Percentiles rank a stretch among this genome's conserved stretches.
Conservation (phyloP, 2,888 invertebrate genomes). For the Baronia brevicornis region DNA sequence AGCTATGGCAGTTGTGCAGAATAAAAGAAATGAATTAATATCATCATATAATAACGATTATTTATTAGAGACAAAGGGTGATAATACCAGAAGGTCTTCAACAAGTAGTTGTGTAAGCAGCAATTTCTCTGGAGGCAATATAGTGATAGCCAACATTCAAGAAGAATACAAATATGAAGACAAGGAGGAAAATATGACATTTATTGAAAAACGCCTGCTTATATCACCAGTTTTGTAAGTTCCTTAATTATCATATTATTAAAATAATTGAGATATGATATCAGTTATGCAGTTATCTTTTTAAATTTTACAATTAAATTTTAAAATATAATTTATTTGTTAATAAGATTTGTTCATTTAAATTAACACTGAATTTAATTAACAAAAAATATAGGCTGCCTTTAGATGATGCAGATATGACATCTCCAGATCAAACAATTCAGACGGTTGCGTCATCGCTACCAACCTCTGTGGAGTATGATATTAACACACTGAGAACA, state of each 20-base stretch:
- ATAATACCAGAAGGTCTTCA: slow-evolving; percentile 60
- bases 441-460: slow-evolving; percentile 71
- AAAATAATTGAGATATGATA: slow-evolving; percentile 2
- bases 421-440: slow-evolving; percentile 46
- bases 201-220: slow-evolving; percentile 79
- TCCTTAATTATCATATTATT: slow-evolving; percentile 13
- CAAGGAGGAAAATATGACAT: slow-evolving; percentile 79
- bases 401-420: slow-evolving; percentile 42
- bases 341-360: too few species aligned
- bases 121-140: slow-evolving; percentile 52
- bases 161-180: slow-evolving; percentile 87
- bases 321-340: too few species aligned
- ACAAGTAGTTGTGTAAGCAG: slow-evolving; percentile 66
- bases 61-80: slow-evolving; percentile 26
- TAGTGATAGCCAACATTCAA: slow-evolving; percentile 75
- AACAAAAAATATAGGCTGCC: slow-evolving; percentile 38
- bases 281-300: slow-evolving; percentile 8
- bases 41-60: slow-evolving; percentile 33
- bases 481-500: slow-evolving; percentile 78
- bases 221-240: slow-evolving; percentile 73
- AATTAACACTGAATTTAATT: too few species aligned
- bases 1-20: slow-evolving; percentile 52
- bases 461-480: slow-evolving; percentile 78
- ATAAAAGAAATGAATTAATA: slow-evolving; percentile 57
- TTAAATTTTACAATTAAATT: neutral